Base-by-base conservation (phyloP, 2,888 invertebrate genomes). In the Ecliptopera silaceata region DNA sequence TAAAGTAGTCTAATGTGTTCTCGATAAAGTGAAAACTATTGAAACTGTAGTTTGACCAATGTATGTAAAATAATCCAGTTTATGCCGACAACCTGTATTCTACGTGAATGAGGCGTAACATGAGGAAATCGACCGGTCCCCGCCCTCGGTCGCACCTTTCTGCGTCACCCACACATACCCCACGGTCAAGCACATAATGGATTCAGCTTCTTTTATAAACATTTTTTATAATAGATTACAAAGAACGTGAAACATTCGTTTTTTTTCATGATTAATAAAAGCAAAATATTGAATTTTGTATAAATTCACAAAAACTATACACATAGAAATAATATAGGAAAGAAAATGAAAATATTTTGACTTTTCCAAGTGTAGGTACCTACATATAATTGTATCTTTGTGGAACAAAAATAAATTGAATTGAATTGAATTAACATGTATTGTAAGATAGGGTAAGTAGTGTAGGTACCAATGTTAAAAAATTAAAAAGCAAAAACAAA, bases 101-200 rank as follows among this genome's bases (percentile, higher is more conserved):
- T 3, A 12, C 20, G 29, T 41, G 20, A 49, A 31, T 31, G 3
- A 18, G 6, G 17, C n/a, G 12, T 39, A 6, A 22, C 34, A 34
- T 50, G 39, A 31, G 42, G 32, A 48, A 44, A 44, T 46, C 62
- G 57, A 59, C 45, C 39, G 45, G 45, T 36, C 45, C n/a, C 52
- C 82, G 82, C 83, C 81, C 80, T 78, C 70, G 72, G 64, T 71
- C 78, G 77, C 79, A 84, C 86, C 88, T 44, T 43, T 84, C 87
- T 84, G 76, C 70, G 59, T 56, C 63, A 57, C 63, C 71, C 81
- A 86, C 86, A 86, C 81, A 86, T 85, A 85, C 84, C 13, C 34
- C 29, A n/a, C 26, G 11, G 10, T 26, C 26, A 8, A 8, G 6
- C 26, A 26, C 4, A 42, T 26, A 34, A 50, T 34, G 32, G 32